These are phyloP conservation scores for Heliconius eleuchia DNA, from an alignment of 1,140 invertebrate species.

Conservation along the genomic window DNA sequence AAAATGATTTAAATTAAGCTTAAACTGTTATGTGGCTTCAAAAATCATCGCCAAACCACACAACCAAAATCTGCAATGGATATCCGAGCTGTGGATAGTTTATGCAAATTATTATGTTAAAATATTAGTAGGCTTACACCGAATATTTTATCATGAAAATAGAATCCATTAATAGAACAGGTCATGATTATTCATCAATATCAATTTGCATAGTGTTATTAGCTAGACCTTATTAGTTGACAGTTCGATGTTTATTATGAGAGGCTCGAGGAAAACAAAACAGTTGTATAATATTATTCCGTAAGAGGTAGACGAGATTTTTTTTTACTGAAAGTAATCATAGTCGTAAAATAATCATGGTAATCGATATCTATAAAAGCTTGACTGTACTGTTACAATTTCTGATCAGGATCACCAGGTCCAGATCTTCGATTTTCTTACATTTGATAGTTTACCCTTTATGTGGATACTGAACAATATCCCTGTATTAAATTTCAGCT, in stretches of 20 bases:
- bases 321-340: too few species aligned
- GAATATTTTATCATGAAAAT: conserved; percentile 13
- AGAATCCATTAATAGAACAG: conserved; percentile 11
- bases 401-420: too few species aligned
- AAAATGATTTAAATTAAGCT: neutral
- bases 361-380: too few species aligned
- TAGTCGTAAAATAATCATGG: too few species aligned
- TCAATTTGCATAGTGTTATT: conserved; percentile 16
- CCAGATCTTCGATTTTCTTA: too few species aligned
- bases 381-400: too few species aligned
- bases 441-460: too few species aligned
- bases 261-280: neutral
- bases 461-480: too few species aligned
- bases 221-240: conserved; percentile 6
- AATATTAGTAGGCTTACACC: conserved; percentile 13
- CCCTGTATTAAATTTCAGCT: too few species aligned
- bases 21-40: neutral
- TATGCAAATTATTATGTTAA: neutral
- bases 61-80: neutral
- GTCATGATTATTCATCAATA: conserved; percentile 19
- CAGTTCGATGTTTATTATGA: neutral
- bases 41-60: neutral
- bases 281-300: too few species aligned
- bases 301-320: too few species aligned
- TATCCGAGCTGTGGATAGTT: conserved; percentile 7